phyloP scores from a whole-genome alignment of 2,888 invertebrate species.

The Lacanobia wlatinum region DNA sequence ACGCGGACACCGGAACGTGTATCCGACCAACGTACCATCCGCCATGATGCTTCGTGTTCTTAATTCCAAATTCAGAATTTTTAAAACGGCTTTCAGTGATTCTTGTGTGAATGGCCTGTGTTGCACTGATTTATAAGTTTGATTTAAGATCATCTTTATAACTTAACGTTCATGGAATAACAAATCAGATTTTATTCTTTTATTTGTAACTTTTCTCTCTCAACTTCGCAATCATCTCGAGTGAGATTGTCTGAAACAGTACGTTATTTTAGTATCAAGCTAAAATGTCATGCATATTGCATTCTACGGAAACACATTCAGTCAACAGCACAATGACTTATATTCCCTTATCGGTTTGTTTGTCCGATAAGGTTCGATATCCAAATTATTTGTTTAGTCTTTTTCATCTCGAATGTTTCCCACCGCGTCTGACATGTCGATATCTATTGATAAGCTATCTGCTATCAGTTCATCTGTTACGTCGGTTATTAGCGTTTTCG shows the following conservation, averaged over 20 bases:
- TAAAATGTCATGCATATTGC: not conserved
- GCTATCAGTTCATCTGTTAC: conserved; percentile 70
- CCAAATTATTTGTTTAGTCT: conserved; percentile 34
- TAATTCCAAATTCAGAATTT: conserved; percentile 68
- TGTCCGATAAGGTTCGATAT: conserved; percentile 40
- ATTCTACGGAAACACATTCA: not conserved
- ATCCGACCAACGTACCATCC: conserved; percentile 69
- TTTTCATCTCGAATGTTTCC: conserved; percentile 52
- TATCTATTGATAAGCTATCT: conserved; percentile 72
- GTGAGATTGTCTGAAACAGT: not conserved
- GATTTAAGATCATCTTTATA: not conserved
- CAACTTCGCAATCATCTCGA: conserved; percentile 1
- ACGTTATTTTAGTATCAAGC: not conserved
- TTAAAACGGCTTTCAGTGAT: conserved; percentile 18
- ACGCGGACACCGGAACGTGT: conserved; percentile 80
- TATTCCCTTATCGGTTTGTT: conserved; percentile 27
- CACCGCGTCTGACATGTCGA: conserved; percentile 71
- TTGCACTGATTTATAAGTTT: conserved; percentile 7
- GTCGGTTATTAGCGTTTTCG: conserved; percentile 78
- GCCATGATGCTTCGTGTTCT: conserved; percentile 67
- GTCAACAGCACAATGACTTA: conserved; percentile 10
- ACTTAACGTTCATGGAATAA: not conserved
- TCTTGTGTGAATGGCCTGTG: conserved; percentile 22
- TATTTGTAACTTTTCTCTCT: not conserved
- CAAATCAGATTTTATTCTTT: not conserved